Base-by-base conservation (phyloP, 2,888 invertebrate species). In the Ormia ochracea region DNA sequence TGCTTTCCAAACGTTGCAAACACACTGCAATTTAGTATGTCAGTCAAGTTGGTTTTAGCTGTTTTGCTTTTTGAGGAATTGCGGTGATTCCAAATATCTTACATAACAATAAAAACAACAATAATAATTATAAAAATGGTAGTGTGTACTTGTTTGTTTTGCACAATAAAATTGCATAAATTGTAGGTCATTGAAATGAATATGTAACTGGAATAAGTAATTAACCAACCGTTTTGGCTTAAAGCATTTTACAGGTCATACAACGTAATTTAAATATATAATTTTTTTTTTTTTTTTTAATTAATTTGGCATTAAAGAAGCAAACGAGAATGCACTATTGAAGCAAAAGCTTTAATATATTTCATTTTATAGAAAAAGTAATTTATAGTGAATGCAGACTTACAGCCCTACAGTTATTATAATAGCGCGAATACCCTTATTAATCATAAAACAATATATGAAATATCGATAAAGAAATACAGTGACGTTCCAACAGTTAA, bases 131-230 rank as follows among this genome's bases (percentile, higher is more conserved):
- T 45, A 45, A 56, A 56, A 45, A 21, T 38, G 17, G 58, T 36
- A 59, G 43, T 31, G 48, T 45, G 33, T 63, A 19, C 56, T 28
- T 26, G 10, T 45, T n/a, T n/a, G 38, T 66, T 73, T 69, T 73
- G 58, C 36, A 74, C 48, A 66, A 48, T 26, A 61, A 54, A 68
- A 52, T 31, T 48, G 63, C 48, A 76, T 76, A 61, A 73, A 74
- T 74, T 74, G 61, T 73, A 63, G 78, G 73, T 58, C 73, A 78
- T 63, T 73, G 73, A 68, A 68, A 56, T 43, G 48, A 50, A 69
- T 69, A 74, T 73, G 48, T 54, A 63, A 73, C 50, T 63, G 69
- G 63, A 69, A 70, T 74, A 68, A 68, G 31, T 63, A 68, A 78
- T 68, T 63, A 73, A 56, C 45, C 4, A 54, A 61, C 4, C 28